Base-by-base conservation (phyloP, 1,140 invertebrate species). In the Marisa cornuarietis region DNA sequence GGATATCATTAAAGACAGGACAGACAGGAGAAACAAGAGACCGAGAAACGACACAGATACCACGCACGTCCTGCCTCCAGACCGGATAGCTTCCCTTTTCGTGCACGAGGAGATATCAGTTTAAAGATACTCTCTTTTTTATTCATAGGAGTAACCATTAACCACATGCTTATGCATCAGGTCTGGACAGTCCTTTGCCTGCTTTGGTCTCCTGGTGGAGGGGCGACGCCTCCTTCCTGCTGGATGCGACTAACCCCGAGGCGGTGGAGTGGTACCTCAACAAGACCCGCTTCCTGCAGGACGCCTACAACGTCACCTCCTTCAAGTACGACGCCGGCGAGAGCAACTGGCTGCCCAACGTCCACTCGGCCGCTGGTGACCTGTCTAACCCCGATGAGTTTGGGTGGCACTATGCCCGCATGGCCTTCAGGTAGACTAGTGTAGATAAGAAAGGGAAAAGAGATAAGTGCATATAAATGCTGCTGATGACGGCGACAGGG, bases 301-400 rank as follows among this genome's bases (percentile, higher is more conserved):
- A 91, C 0, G 90, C 92, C 2, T 93, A 88, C 78, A 88, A 87
- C 71, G 83, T 99, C 54, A 95, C 96, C 86, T 95, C 95, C 80
- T 96, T 97, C 83, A 98, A 98, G 90, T 98, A 98, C 87, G 97
- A 99, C 90, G 97, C 96, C 14, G 97, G 97, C 20, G 96, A 97
- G 91, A 91, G 95, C 0, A 95, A 95, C 73, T 95, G 96, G 85
- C 93, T 98, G 91, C 97, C 97, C 0, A 77, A 84, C 18, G 71
- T 83, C 1, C 85, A 84, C 72, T 83, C 77, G 42, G 52, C 76
- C 0, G 61, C 92, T 92, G 6, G 51, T 9, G 63, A 77, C 0
- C 54, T 80, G 20, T 42, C 49, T 7, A 76, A 79, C 71, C 78
- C 84, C 20, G 79, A 82, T 31, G 75, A 80, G 31, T 86, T 79